Evolutionary conservation across 2,888 invertebrate genomes (phyloP).

Genomic region (Zhuqinia jingwanae): DNA sequence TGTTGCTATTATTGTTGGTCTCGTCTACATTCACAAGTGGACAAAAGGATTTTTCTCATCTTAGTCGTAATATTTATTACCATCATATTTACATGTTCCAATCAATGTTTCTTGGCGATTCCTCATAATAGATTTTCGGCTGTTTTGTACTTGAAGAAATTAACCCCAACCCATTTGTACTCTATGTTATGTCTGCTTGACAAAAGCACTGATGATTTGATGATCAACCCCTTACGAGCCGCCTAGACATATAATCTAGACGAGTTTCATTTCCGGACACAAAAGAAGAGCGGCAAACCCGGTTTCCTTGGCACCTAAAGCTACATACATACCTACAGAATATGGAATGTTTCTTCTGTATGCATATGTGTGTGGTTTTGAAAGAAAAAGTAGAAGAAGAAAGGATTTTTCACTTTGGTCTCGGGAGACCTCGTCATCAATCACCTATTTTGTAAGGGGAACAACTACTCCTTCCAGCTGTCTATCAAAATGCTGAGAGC

Average conservation of each 20-base stretch:
- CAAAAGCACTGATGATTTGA: not conserved
- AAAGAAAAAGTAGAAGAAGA: conserved; percentile 46
- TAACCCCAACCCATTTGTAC: too few relatives aligned
- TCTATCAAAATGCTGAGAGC: conserved; percentile 73
- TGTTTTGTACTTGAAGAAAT: too few relatives aligned
- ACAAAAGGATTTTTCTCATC: too few relatives aligned
- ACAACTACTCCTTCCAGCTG: conserved; percentile 70
- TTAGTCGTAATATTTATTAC: too few relatives aligned
- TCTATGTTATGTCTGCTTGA: too few relatives aligned
- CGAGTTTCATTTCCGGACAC: conserved; percentile 29
- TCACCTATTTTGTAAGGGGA: conserved; percentile 74
- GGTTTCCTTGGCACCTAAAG: not conserved
- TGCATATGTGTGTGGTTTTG: conserved; percentile 41
- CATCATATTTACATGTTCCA: too few relatives aligned
- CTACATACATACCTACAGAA: too few relatives aligned
- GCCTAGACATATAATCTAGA: not conserved
- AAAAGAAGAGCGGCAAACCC: conserved; percentile 7
- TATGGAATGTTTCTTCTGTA: too few relatives aligned
- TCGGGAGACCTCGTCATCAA: conserved; percentile 74
- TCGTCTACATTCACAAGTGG: too few relatives aligned
- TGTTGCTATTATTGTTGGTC: too few relatives aligned
- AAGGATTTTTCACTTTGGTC: conserved; percentile 74
- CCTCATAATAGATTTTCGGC: too few relatives aligned
- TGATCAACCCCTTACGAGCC: not conserved
- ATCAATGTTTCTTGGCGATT: too few relatives aligned